These are phyloP conservation scores for Microtus pennsylvanicus DNA, from an alignment of 2,113 vertebrate genomes.

Conservation along the genomic window DNA sequence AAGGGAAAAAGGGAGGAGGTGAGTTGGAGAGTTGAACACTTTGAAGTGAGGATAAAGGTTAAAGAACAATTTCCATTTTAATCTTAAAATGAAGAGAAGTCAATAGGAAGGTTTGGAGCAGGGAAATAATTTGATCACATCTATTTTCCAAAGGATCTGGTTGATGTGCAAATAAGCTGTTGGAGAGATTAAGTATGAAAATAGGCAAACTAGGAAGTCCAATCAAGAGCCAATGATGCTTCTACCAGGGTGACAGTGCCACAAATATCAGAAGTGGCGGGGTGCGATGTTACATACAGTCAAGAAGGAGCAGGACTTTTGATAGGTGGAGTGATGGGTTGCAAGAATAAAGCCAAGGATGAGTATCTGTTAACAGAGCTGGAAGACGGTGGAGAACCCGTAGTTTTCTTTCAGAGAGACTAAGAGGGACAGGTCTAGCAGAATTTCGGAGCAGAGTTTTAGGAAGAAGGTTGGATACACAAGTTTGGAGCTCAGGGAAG, in stretches of 20 bases:
- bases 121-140: not conserved
- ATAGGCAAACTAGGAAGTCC: not conserved
- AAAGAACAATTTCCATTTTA: not conserved
- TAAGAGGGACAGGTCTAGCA: not conserved
- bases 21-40: not conserved
- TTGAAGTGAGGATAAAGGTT: not conserved
- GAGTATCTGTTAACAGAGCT: not conserved
- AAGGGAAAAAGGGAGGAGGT: not conserved
- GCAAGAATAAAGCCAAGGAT: not conserved
- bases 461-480: not conserved
- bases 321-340: not conserved
- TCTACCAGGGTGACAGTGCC: not conserved
- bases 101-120: not conserved
- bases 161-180: not conserved
- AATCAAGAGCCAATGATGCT: not conserved
- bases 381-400: not conserved
- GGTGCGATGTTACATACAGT: not conserved
- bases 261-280: not conserved
- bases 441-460: not conserved
- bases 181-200: not conserved
- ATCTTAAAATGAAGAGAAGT: not conserved
- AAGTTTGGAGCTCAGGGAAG: not conserved
- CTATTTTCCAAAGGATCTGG: not conserved
- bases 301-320: slow-evolving; percentile 4
- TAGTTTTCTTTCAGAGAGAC: not conserved